Evolutionary conservation across 2,113 vertebrate species (phyloP).

Genomic region (Dicerorhinus sumatrensis): DNA sequence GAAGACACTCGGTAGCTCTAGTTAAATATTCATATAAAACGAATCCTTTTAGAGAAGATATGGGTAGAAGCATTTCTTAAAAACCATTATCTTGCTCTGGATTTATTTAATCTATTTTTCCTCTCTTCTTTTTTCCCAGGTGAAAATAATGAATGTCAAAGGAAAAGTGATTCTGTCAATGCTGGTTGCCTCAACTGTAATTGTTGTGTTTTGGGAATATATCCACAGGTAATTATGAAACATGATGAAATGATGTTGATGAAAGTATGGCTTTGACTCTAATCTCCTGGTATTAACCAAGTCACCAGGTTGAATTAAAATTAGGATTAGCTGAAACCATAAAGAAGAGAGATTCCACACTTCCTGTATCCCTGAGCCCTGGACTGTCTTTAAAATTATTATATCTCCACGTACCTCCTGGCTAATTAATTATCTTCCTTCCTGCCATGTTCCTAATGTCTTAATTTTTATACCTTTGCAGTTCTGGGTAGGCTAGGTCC

Average conservation of each 20-base stretch:
- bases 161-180: constrained; percentile 76
- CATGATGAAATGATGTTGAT: not conserved
- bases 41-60: not conserved
- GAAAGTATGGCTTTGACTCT: not conserved
- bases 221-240: constrained; percentile 81
- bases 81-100: not conserved
- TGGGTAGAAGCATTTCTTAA: not conserved
- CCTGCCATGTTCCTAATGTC: not conserved
- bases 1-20: not conserved
- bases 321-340: not conserved
- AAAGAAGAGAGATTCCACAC: not conserved
- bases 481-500: not conserved
- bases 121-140: not conserved
- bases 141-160: constrained; percentile 81
- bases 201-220: constrained; percentile 76
- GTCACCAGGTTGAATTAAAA: not conserved
- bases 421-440: not conserved
- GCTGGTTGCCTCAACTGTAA: constrained; percentile 60
- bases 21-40: not conserved
- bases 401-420: not conserved
- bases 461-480: not conserved
- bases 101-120: not conserved
- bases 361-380: not conserved
- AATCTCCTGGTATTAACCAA: not conserved
- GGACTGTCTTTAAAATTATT: not conserved